Evolutionary conservation across 2,113 vertebrate genomes (phyloP), one percentile per base, ranked within the genome.

Genomic region (Chlorodrepanis virens): DNA sequence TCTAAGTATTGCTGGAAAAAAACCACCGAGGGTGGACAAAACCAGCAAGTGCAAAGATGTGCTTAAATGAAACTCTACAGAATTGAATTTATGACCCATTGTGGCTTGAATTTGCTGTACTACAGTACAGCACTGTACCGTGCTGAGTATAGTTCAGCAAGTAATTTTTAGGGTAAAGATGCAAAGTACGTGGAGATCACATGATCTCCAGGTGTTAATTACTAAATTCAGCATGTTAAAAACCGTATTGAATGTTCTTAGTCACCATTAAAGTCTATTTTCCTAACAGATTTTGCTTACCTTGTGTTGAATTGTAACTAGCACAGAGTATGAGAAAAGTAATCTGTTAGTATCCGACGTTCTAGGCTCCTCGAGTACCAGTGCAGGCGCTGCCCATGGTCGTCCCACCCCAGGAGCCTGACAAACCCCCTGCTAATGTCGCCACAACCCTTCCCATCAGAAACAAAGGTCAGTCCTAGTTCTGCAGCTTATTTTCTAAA

Each of bases 351-450:
- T 97, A 71, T 97, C 63, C 47, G 5, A 93, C 92, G 1, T 97
- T 97, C 93, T 98, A 99, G 99, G 99, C 99, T 98, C 99, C 99
- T 97, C 98, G 99, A 97, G 99, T 99, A 97, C 99, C 99, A 97
- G 99, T 99, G 98, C 99, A 99, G 98, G 99, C 99, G 97, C 98
- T 99, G 94, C 99, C 99, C 96, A 99, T 99, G 99, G 99, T 99
- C 94, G 99, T 99, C 81, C 99, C 99, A 95, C 99, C 99, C 89
- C 99, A 99, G 97, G 99, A 99, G 97, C 99, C 99, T 83, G 99
- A 99, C 98, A 98, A 99, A 96, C 98, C 99, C 95, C 99, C 99
- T 97, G 99, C 99, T 96, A 99, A 98, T 96, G 98, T 99, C 95
- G 97, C 98, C 89, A 98, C 99, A 37, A 98, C 99, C 93, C 99